Conservation (phyloP, 2,797 vertebrate species). For the Rachycentron canadum region DNA sequence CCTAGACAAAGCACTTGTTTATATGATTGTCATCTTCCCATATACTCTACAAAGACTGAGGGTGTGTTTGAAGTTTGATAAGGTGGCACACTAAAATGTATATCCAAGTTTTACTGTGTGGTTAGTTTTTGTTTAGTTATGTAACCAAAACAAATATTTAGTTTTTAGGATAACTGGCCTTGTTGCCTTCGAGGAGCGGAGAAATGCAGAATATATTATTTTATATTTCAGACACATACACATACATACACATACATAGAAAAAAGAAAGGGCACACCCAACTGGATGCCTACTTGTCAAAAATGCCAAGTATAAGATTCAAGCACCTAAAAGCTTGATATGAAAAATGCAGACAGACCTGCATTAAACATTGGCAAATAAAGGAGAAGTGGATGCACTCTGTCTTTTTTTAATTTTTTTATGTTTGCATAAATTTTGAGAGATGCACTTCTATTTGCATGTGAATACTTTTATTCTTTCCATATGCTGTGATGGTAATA, state of each 20-base stretch:
- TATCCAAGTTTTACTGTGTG: not conserved
- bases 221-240: no score
- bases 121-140: constrained; percentile 6
- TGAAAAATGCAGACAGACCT: constrained; percentile 28
- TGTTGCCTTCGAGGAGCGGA: not conserved
- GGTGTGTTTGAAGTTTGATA: constrained; percentile 40
- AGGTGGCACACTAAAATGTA: constrained; percentile 4
- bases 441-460: constrained; percentile 73
- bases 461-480: constrained; percentile 57
- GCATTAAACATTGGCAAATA: constrained; percentile 46
- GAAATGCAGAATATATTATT: not conserved
- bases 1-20: constrained; percentile 56
- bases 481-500: not conserved
- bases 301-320: constrained; percentile 39
- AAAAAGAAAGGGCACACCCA: not conserved
- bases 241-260: not conserved
- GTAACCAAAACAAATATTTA: not conserved
- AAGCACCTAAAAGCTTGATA: constrained; percentile 28
- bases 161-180: not conserved
- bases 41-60: constrained; percentile 26
- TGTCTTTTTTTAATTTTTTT: constrained; percentile 38
- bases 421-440: constrained; percentile 67
- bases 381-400: constrained; percentile 47
- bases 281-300: constrained; percentile 17
- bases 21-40: constrained; percentile 52